Base-by-base conservation (phyloP, 2,888 invertebrate genomes). In the Limulus polyphemus region DNA sequence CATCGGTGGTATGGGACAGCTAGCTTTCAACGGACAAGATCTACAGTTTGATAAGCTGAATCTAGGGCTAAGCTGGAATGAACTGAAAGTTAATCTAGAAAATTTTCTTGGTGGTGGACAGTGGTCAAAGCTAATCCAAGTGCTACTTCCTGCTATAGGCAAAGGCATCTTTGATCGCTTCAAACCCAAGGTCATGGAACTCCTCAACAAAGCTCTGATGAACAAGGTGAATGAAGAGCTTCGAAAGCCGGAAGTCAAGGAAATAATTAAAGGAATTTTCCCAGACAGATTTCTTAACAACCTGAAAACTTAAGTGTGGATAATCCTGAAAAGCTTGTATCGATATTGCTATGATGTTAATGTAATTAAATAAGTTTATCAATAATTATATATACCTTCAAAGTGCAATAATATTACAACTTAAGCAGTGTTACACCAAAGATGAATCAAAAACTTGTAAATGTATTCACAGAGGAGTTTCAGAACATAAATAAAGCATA, bases 151-250 rank as follows among this genome's bases (percentile, higher is more conserved):
- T 2, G 54, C 12, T n/a, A 11, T 54, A 4, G 14, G 54, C 54
- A 54, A 54, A 54, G 32, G 17, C 3, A 11, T 54, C n/a, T 54
- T 54, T 32, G 13, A 54, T 11, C 17, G 32, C 7, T 54, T 14
- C 32, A 54, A 54, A 54, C 54, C 54, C 11, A 54, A 54, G 32
- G 32, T 54, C 32, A 54, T 54, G 54, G 54, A 16, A 14, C 14
- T 54, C 11, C 17, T 32, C 11, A 54, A 32, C 14, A 11, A 32
- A 11, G 54, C 17, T 11, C 32, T 54, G 14, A 54, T 32, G 14
- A 54, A 54, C 11, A 13, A 17, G 14, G 32, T 54, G 11, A 54
- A 54, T 54, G 16, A 16, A 16, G 54, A 54, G 54, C 32, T 54
- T 16, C 54, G 32, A 14, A 54, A 54, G 14, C 17, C 16, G 9